Evolutionary conservation across 2,888 invertebrate species (phyloP).

Genomic region (Tethea ocularis): DNA sequence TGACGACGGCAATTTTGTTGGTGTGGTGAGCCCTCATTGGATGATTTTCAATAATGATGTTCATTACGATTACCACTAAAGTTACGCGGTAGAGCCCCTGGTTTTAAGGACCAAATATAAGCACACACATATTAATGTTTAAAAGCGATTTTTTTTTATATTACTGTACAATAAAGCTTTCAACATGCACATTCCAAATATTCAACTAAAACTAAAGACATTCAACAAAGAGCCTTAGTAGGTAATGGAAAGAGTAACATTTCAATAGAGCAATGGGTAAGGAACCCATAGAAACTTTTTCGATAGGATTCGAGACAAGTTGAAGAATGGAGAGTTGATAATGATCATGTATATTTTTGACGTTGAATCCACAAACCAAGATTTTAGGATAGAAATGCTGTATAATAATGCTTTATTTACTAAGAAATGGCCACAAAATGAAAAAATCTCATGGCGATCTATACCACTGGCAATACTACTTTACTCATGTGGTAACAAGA

Average conservation of each 20-base stretch:
- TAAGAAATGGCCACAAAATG: too few species aligned
- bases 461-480: too few species aligned
- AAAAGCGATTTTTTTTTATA: neutral
- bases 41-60: too few species aligned
- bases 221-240: neutral
- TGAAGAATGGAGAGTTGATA: neutral
- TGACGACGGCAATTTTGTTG: too few species aligned
- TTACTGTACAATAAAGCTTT: neutral
- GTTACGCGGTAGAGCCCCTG: too few species aligned
- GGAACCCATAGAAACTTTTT: neutral
- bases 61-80: too few species aligned
- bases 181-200: neutral
- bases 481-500: too few species aligned
- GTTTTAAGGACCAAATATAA: neutral
- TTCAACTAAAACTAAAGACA: neutral
- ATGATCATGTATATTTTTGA: neutral
- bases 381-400: too few species aligned
- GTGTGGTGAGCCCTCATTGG: too few species aligned
- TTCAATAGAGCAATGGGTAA: neutral
- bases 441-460: too few species aligned
- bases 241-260: neutral
- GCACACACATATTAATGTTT: neutral
- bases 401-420: too few species aligned
- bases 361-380: too few species aligned
- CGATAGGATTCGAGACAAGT: neutral